Evolutionary conservation across 1,140 invertebrate genomes (phyloP).

Genomic region (Aphelenchoides besseyi): DNA sequence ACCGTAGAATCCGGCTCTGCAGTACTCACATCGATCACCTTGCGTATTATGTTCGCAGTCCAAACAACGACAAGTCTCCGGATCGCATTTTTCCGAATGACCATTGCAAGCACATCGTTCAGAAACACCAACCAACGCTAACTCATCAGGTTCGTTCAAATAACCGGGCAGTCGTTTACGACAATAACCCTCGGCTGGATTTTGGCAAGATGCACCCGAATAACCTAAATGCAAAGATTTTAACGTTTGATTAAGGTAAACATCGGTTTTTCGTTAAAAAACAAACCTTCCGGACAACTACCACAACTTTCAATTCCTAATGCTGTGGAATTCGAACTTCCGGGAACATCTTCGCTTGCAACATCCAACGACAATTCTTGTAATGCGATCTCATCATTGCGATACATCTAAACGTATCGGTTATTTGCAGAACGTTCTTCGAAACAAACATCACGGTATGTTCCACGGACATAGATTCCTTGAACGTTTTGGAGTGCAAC

Average conservation of each 20-base stretch:
- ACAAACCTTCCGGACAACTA: constrained; percentile 67
- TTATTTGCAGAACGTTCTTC: constrained; percentile 18
- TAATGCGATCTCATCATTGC: constrained; percentile 45
- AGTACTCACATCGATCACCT: constrained; percentile 81
- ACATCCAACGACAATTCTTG: constrained; percentile 77
- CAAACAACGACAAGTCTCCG: constrained; percentile 81
- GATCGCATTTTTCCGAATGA: constrained; percentile 75
- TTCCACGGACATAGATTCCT: constrained; percentile 66
- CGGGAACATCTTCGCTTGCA: constrained; percentile 67
- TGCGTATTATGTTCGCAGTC: constrained; percentile 68
- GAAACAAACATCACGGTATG: constrained; percentile 27
- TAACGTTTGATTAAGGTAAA: neutral
- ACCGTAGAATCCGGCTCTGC: constrained; percentile 76
- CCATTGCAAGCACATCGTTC: constrained; percentile 78
- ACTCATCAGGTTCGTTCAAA: constrained; percentile 68
- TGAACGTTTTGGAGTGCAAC: constrained; percentile 80
- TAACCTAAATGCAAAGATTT: too few relatives aligned
- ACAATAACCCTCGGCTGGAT: constrained; percentile 81
- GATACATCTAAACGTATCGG: constrained; percentile 24
- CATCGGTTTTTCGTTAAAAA: neutral
- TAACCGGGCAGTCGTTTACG: constrained; percentile 69
- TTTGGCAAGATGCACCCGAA: constrained; percentile 59
- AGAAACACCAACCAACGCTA: constrained; percentile 76
- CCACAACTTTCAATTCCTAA: constrained; percentile 81
- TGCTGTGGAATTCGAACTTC: constrained; percentile 67